Base-by-base conservation (phyloP, 1,140 invertebrate species). In the Anoplolepis gracilipes region DNA sequence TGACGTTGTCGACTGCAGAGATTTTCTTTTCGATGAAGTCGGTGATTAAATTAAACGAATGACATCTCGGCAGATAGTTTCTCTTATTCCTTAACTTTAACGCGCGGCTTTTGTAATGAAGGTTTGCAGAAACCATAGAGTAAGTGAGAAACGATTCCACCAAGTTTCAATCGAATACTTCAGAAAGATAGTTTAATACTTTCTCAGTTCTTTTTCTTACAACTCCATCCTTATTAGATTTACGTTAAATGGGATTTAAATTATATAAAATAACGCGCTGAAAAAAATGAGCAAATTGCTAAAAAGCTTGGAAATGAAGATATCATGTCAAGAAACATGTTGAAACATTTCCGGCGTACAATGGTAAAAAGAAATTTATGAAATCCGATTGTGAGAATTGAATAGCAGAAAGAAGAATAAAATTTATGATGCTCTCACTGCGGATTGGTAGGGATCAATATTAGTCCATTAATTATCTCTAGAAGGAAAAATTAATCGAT, bases 101-200 rank as follows among this genome's bases (percentile, higher is more conserved):
- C 49, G 36, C 70, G 33, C 33, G 36, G 7, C n/a, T 0, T 33
- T 57, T 7, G 70, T 33, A 25, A 39, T 16, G 49, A 73, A 59
- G 70, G 33, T n/a, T 73, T 30, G 7, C 70, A 30, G 53, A 59
- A 39, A 33, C 13, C n/a, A 39, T 73, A 73, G 16, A 49, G 57
- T 53, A 73, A 73, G 70, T 73, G 70, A 73, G 70, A 57, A 73
- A 73, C 36, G 53, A 73, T 73, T 73, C 22, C 33, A 3, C 22
- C 11, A 73, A 73, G 70, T 73, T 73, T 73, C 70, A 73, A 73
- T 59, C 70, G 70, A 55, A 30, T 59, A 57, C 70, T 73, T 57
- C 7, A 39, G 22, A 59, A 73, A 57, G 70, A 39, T 73, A 57
- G 49, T 73, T 73, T n/a, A 22, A 72, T 19, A 30, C 33, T 36